Conservation (phyloP, 2,888 invertebrate species). For the Nesidiocoris tenuis region DNA sequence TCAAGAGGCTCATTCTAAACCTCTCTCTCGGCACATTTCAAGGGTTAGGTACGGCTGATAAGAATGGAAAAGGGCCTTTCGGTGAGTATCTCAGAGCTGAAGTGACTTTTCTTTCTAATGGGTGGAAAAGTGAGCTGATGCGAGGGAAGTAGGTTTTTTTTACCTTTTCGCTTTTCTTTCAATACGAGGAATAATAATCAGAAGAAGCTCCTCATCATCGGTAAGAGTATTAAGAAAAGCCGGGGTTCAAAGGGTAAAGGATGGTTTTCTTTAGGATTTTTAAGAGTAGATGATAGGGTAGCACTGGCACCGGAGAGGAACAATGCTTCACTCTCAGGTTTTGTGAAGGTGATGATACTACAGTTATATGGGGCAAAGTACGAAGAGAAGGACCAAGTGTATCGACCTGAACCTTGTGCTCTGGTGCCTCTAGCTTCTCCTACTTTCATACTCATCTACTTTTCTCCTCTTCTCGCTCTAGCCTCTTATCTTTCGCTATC, state of each 20-base stretch:
- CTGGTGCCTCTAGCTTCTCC: background rate
- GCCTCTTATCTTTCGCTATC: too few relatives aligned
- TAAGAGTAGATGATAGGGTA: background rate
- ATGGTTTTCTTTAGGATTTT: background rate
- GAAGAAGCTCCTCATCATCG: slow-evolving; percentile 13
- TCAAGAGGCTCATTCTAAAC: background rate
- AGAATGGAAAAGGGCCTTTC: too few relatives aligned
- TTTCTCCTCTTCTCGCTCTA: background rate
- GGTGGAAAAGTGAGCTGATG: slow-evolving; percentile 1
- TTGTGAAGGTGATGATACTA: slow-evolving; percentile 37
- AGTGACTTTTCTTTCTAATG: slow-evolving; percentile 28
- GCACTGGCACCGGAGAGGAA: background rate
- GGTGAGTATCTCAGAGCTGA: background rate
- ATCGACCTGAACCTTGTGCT: slow-evolving; percentile 13
- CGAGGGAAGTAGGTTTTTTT: slow-evolving; percentile 9
- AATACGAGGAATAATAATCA: slow-evolving; percentile 1
- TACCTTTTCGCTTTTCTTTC: slow-evolving; percentile 5
- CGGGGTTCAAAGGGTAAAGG: background rate
- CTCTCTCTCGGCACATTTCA: background rate
- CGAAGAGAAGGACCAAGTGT: slow-evolving; percentile 38
- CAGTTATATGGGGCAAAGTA: slow-evolving; percentile 36
- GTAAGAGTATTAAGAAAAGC: slow-evolving; percentile 1
- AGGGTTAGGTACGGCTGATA: background rate
- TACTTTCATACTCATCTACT: background rate
- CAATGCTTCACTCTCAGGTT: slow-evolving; percentile 36